Evolutionary conservation across 2,113 vertebrate species (phyloP).

Genomic region (Plecotus auritus): DNA sequence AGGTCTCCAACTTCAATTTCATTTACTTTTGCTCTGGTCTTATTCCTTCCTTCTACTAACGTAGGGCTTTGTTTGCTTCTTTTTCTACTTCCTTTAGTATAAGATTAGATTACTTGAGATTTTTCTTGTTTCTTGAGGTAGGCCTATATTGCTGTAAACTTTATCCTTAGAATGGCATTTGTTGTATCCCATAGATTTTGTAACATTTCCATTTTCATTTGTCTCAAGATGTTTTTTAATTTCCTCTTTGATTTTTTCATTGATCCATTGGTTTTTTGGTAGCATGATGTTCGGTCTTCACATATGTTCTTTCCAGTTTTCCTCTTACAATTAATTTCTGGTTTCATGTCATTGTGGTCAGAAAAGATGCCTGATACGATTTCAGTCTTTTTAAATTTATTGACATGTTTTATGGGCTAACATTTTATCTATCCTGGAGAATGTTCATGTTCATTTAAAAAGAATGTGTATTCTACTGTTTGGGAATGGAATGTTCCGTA

Average conservation of each 20-base stretch:
- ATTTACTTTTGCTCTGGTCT: background rate
- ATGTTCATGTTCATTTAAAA: background rate
- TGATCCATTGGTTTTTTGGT: background rate
- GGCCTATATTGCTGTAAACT: background rate
- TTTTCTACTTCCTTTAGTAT: background rate
- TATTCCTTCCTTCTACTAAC: background rate
- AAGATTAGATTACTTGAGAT: background rate
- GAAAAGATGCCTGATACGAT: background rate
- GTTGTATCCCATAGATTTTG: background rate
- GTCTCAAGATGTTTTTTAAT: background rate
- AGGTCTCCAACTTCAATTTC: background rate
- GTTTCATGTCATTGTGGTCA: background rate
- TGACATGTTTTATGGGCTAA: background rate
- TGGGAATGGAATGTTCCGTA: background rate
- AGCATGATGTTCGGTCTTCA: background rate
- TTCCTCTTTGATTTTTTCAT: background rate
- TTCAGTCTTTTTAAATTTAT: background rate
- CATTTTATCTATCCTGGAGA: background rate
- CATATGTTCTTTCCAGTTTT: background rate
- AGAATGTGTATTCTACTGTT: background rate
- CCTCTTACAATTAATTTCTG: background rate
- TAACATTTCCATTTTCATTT: background rate
- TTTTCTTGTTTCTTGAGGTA: background rate
- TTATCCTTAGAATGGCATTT: background rate
- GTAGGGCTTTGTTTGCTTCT: background rate